These are phyloP conservation scores for Megaleporinus macrocephalus DNA, from an alignment of 2,113 vertebrate species.

Conservation along the genomic window DNA sequence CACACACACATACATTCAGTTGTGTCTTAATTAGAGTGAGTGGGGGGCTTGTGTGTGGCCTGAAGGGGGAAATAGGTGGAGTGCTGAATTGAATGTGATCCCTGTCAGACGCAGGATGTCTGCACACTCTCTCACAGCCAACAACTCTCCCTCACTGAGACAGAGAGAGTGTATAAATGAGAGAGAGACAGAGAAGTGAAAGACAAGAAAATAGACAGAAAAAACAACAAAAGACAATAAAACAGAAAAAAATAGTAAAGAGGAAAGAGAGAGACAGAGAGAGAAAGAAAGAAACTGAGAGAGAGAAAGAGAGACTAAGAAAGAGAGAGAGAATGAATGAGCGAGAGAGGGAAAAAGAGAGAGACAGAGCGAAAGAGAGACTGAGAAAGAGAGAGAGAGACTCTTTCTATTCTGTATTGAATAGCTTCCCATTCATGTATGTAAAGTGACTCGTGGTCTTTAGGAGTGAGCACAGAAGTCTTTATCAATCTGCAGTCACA, in stretches of 20 bases:
- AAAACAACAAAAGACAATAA: neutral
- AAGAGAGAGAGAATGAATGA: neutral
- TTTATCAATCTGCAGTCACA: slow-evolving; percentile 15
- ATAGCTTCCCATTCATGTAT: slow-evolving; percentile 33
- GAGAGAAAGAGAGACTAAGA: neutral
- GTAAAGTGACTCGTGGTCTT: slow-evolving; percentile 21
- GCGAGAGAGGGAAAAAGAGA: neutral
- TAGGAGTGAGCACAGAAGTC: slow-evolving; percentile 5
- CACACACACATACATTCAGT: slow-evolving; percentile 11
- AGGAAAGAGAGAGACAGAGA: neutral
- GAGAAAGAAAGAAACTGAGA: neutral
- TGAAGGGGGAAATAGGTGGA: slow-evolving; percentile 46
- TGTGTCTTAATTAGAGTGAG: slow-evolving; percentile 56
- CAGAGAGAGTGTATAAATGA: neutral
- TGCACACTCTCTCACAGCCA: slow-evolving; percentile 51
- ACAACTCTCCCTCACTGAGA: slow-evolving; percentile 2
- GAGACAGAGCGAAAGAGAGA: neutral
- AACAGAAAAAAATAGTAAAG: neutral
- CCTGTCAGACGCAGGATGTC: slow-evolving; percentile 61
- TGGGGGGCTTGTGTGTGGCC: slow-evolving; percentile 57
- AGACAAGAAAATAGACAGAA: neutral
- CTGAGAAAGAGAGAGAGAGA: slow-evolving; percentile 3
- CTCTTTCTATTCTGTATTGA: slow-evolving; percentile 34
- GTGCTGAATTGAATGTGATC: slow-evolving; percentile 55
- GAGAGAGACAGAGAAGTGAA: slow-evolving; percentile 9